Percentiles rank a stretch among this genome's conserved stretches.
Conservation (phyloP, 2,888 invertebrate genomes). For the Ophion ellenae region DNA sequence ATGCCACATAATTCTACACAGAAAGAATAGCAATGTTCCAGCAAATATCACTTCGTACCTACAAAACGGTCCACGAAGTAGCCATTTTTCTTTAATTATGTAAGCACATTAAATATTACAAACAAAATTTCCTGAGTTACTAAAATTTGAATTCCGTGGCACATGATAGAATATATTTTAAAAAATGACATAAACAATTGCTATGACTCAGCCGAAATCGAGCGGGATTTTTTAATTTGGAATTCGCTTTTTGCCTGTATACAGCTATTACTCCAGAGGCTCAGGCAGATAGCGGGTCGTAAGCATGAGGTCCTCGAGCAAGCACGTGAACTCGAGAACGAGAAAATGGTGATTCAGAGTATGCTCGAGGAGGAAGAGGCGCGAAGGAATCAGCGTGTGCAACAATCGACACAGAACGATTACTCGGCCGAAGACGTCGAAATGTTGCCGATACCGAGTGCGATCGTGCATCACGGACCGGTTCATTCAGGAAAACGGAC, state of each 20-base stretch:
- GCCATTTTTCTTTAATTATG: no score
- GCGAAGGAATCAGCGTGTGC: constrained; percentile 68
- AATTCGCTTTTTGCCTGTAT: background rate
- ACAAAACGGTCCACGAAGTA: no score
- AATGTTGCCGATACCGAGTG: constrained; percentile 77
- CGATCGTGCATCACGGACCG: constrained; percentile 73
- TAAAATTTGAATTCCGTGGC: no score
- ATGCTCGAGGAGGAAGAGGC: constrained; percentile 74
- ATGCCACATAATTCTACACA: no score
- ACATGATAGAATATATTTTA: no score
- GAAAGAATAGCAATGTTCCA: no score
- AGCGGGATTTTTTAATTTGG: background rate
- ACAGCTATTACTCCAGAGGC: constrained; percentile 72
- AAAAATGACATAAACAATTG: background rate
- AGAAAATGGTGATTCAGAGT: constrained; percentile 75
- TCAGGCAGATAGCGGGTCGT: constrained; percentile 74
- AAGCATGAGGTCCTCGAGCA: constrained; percentile 75
- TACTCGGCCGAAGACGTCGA: constrained; percentile 73
- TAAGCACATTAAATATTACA: no score
- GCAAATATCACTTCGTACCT: no score
- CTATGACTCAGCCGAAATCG: background rate
- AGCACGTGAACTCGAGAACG: constrained; percentile 76
- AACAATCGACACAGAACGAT: constrained; percentile 64
- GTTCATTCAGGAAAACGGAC: constrained; percentile 77
- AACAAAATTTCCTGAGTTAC: no score